Conservation (phyloP, 1,140 invertebrate genomes). For the Aphaenogaster floridana region DNA sequence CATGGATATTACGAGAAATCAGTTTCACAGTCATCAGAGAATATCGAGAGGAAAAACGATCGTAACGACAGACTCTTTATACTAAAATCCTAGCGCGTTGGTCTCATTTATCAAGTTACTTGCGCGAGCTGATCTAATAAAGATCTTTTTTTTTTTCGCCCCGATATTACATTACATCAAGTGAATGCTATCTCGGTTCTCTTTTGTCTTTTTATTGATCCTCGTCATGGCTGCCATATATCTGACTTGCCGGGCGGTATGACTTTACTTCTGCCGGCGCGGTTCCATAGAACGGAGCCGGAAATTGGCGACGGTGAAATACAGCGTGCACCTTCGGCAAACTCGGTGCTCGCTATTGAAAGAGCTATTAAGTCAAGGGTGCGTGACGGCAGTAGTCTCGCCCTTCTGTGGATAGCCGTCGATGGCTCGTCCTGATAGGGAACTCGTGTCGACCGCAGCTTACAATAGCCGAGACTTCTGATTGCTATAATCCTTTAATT, state of each 20-base stretch:
- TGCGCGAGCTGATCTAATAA: conserved; percentile 32
- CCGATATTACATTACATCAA: conserved; percentile 43
- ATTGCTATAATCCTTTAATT: conserved; percentile 29
- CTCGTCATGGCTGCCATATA: conserved; percentile 32
- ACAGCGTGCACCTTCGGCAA: conserved; percentile 54
- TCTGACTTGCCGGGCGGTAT: conserved; percentile 33
- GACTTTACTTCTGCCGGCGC: conserved; percentile 28
- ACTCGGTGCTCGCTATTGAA: conserved; percentile 54
- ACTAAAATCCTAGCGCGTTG: conserved; percentile 14
- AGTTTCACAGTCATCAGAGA: conserved; percentile 7
- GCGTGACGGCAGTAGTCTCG: conserved; percentile 38
- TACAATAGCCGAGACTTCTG: not conserved
- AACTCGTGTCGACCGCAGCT: not conserved
- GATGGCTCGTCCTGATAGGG: conserved; percentile 7
- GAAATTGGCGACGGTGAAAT: conserved; percentile 63
- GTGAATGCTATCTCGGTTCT: conserved; percentile 19
- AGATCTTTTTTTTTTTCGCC: conserved; percentile 24
- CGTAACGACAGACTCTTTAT: conserved; percentile 16
- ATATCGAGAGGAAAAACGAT: not conserved
- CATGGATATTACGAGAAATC: not conserved
- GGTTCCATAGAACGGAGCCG: conserved; percentile 42
- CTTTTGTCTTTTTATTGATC: conserved; percentile 60
- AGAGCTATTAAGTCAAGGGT: conserved; percentile 61
- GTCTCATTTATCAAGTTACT: conserved; percentile 47
- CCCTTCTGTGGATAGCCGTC: conserved; percentile 21